phyloP scores from a whole-genome alignment of 1,140 invertebrate genomes.

The Lineus longissimus region DNA sequence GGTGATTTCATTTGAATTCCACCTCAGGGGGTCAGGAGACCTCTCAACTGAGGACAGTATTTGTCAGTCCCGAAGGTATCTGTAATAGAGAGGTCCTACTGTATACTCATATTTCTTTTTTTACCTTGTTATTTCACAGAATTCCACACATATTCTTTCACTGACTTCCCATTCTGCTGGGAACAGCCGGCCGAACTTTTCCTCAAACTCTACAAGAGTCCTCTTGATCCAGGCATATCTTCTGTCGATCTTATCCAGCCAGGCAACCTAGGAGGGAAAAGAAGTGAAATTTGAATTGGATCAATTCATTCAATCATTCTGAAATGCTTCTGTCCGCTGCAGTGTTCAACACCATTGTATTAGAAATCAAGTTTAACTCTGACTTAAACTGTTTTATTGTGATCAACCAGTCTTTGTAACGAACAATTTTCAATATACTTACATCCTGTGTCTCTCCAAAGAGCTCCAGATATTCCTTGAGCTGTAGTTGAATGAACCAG shows the following conservation, averaged over 20 bases:
- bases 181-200: constrained; percentile 84
- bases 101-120: no score
- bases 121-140: constrained; percentile 72
- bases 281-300: constrained; percentile 3
- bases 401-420: no score
- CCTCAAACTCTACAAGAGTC: constrained; percentile 93
- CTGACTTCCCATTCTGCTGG: constrained; percentile 92
- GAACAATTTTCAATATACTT: no score
- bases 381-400: no score
- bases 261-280: constrained; percentile 63
- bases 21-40: no score
- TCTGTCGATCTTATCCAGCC: constrained; percentile 93
- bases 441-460: constrained; percentile 92
- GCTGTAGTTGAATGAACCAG: constrained; percentile 87
- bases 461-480: constrained; percentile 89
- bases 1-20: no score
- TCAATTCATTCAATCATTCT: neutral
- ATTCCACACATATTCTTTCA: constrained; percentile 87
- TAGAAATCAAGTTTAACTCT: neutral
- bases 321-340: neutral
- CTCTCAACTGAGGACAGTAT: no score
- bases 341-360: neutral
- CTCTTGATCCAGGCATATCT: constrained; percentile 96
- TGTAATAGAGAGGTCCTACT: no score
- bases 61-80: no score